These are phyloP conservation scores for Dinothrombium tinctorium DNA, from an alignment of 1,140 invertebrate genomes.

Conservation along the genomic window DNA sequence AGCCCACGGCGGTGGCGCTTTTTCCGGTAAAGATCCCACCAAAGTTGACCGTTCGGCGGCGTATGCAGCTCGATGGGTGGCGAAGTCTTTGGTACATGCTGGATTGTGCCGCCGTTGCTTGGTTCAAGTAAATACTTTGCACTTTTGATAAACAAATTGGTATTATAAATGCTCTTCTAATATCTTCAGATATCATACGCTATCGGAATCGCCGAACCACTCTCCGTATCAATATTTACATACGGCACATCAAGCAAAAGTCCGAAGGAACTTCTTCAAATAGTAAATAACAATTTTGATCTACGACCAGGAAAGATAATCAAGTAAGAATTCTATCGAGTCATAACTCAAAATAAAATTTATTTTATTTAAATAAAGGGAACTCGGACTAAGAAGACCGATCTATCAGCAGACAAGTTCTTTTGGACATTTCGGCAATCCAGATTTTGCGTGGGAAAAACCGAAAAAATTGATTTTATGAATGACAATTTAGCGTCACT, in stretches of 20 bases:
- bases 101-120: slow-evolving; percentile 61
- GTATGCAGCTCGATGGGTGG: slow-evolving; percentile 88
- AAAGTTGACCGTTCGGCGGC: slow-evolving; percentile 91
- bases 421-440: slow-evolving; percentile 93
- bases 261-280: slow-evolving; percentile 61
- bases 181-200: slow-evolving; percentile 64
- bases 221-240: slow-evolving; percentile 87
- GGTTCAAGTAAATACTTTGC: slow-evolving; percentile 38
- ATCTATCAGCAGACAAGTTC: slow-evolving; percentile 93
- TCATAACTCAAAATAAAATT: background rate
- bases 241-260: slow-evolving; percentile 79
- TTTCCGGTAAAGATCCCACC: slow-evolving; percentile 85
- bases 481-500: background rate
- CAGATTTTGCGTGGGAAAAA: slow-evolving; percentile 87
- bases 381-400: slow-evolving; percentile 72
- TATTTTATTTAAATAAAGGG: slow-evolving; percentile 33
- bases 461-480: slow-evolving; percentile 44
- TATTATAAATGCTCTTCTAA: slow-evolving; percentile 1
- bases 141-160: background rate
- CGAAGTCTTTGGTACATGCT: slow-evolving; percentile 73
- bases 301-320: slow-evolving; percentile 91
- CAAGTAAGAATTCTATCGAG: slow-evolving; percentile 28
- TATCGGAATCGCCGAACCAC: slow-evolving; percentile 81
- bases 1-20: slow-evolving; percentile 87
- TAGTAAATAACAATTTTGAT: slow-evolving; percentile 93